phyloP scores from a whole-genome alignment of 2,113 vertebrate genomes.

The Caloenas nicobarica region DNA sequence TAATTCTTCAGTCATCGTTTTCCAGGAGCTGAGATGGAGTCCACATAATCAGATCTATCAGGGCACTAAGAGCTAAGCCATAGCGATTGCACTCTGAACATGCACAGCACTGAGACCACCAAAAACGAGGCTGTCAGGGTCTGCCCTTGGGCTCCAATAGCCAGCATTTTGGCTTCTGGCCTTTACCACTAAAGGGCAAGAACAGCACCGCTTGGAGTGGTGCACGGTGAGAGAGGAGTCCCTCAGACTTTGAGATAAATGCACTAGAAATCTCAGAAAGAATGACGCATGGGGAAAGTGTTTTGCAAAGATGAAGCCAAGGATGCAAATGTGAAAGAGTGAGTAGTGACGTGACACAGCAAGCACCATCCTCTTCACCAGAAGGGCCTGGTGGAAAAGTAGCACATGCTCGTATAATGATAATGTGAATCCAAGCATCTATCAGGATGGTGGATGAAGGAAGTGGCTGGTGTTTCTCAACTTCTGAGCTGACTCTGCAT shows the following conservation, averaged over 20 bases:
- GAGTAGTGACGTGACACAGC: background rate
- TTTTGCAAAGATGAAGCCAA: conserved; percentile 5
- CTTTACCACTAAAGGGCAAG: background rate
- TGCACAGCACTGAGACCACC: background rate
- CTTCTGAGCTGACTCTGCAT: conserved; percentile 17
- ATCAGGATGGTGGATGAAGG: background rate
- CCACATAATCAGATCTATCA: background rate
- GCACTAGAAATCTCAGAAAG: background rate
- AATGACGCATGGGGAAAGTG: background rate
- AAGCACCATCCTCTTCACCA: background rate
- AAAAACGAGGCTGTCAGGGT: background rate
- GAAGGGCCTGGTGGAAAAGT: background rate
- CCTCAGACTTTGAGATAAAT: background rate
- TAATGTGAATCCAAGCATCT: background rate
- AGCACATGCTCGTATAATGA: background rate
- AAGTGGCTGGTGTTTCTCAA: background rate
- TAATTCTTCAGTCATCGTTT: rapidly evolving
- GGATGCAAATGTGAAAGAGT: background rate
- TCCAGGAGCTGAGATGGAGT: background rate
- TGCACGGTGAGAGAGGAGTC: background rate
- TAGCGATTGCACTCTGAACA: background rate
- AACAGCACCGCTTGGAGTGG: background rate
- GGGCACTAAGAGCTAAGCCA: background rate
- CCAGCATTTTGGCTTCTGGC: background rate
- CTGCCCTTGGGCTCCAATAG: background rate